These are phyloP conservation scores for Equus quagga DNA, from an alignment of 2,113 vertebrate genomes.

Conservation along the genomic window DNA sequence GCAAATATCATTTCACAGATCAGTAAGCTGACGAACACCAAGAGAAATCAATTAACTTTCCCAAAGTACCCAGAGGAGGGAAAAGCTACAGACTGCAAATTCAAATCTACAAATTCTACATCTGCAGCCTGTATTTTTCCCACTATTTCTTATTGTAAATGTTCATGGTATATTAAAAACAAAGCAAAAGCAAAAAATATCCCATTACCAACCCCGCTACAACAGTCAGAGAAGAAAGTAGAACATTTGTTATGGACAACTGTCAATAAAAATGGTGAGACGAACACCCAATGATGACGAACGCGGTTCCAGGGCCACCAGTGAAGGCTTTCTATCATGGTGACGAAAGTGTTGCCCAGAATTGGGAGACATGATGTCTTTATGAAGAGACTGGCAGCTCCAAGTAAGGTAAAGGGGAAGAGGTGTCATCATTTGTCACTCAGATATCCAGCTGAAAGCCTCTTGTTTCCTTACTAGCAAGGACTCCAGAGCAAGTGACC, in stretches of 20 bases:
- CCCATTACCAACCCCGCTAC: not conserved
- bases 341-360: not conserved
- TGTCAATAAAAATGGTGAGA: not conserved
- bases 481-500: slow-evolving; percentile 65
- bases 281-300: not conserved
- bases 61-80: not conserved
- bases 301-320: rapidly evolving
- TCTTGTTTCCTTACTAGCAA: slow-evolving; percentile 69
- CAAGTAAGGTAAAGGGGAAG: not conserved
- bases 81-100: not conserved
- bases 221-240: not conserved
- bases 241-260: not conserved
- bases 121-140: not conserved
- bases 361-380: not conserved
- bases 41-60: not conserved
- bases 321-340: not conserved
- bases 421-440: slow-evolving; percentile 3
- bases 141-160: not conserved
- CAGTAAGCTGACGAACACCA: not conserved
- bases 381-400: not conserved
- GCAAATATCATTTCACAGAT: not conserved
- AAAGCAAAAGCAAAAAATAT: not conserved
- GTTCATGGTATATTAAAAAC: not conserved
- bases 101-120: not conserved
- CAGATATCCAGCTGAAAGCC: slow-evolving; percentile 12